These are phyloP conservation scores for Lasius platythorax DNA, from an alignment of 2,888 invertebrate genomes.

Conservation along the genomic window DNA sequence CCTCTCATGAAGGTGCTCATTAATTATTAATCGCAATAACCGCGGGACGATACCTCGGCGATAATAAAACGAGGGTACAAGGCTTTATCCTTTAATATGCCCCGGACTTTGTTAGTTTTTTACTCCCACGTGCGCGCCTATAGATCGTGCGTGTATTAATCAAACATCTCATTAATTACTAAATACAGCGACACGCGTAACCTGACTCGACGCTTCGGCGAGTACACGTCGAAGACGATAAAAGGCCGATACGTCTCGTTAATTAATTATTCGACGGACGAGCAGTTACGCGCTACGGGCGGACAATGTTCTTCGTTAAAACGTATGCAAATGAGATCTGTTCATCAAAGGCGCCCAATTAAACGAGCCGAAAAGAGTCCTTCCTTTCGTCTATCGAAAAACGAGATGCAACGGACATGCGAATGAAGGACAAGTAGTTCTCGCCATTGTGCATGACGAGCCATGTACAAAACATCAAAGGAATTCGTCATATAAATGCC, in stretches of 20 bases:
- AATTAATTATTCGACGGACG: conserved; percentile 60
- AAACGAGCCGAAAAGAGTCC: conserved; percentile 35
- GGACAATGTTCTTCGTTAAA: conserved; percentile 62
- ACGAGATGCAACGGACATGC: conserved; percentile 22
- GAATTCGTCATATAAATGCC: background rate
- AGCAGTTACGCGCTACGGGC: conserved; percentile 50
- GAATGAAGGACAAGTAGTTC: conserved; percentile 35
- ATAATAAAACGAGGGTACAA: conserved; percentile 36
- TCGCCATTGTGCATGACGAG: background rate
- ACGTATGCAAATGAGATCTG: conserved; percentile 58
- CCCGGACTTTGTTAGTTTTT: background rate
- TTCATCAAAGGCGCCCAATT: conserved; percentile 55
- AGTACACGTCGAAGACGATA: conserved; percentile 32
- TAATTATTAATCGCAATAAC: conserved; percentile 47
- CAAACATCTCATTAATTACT: conserved; percentile 53
- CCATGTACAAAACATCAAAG: background rate
- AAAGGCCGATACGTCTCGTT: conserved; percentile 50
- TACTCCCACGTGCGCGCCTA: background rate
- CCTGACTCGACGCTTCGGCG: conserved; percentile 5
- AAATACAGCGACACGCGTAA: conserved; percentile 58
- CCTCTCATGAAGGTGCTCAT: conserved; percentile 32
- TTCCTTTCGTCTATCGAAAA: conserved; percentile 8
- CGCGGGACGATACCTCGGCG: background rate
- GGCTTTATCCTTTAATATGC: conserved; percentile 15
- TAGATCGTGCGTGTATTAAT: conserved; percentile 8